A percentile compares a stretch with the other conserved stretches of the same genome.
phyloP scores from a whole-genome alignment of 1,140 invertebrate species.

The Thalassaphorura encarpata region DNA sequence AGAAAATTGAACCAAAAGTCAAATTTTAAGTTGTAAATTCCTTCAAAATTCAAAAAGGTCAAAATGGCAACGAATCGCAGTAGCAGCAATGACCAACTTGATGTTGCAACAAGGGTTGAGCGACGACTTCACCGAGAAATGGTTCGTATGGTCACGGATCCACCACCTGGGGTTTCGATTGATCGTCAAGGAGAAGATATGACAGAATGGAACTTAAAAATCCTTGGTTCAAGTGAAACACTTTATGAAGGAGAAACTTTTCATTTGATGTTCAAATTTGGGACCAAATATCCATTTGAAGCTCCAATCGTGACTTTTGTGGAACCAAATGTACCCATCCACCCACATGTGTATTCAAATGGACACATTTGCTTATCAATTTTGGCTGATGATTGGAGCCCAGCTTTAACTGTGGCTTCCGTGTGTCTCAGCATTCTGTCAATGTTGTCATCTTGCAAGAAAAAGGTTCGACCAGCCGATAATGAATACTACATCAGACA shows the following conservation, averaged over 20 bases:
- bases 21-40: background rate
- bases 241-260: conserved; percentile 8
- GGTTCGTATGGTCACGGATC: background rate
- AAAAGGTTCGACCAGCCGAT: conserved; percentile 3
- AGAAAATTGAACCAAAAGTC: too few relatives aligned
- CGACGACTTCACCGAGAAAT: background rate
- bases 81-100: background rate
- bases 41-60: conserved; percentile 8
- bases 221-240: background rate
- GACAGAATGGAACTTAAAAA: conserved; percentile 1
- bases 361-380: conserved; percentile 20
- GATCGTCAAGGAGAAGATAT: too few relatives aligned
- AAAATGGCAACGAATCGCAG: conserved; percentile 10
- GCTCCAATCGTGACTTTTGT: conserved; percentile 10
- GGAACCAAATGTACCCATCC: conserved; percentile 2
- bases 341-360: conserved; percentile 18
- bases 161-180: background rate
- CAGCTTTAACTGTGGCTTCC: conserved; percentile 5
- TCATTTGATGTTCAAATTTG: conserved; percentile 4
- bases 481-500: background rate
- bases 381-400: conserved; percentile 9
- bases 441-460: conserved; percentile 14
- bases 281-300: background rate
- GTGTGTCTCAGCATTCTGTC: conserved; percentile 13
- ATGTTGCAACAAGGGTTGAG: background rate